These are phyloP conservation scores for Emmelina monodactyla DNA, from an alignment of 2,888 invertebrate species.

Conservation along the genomic window DNA sequence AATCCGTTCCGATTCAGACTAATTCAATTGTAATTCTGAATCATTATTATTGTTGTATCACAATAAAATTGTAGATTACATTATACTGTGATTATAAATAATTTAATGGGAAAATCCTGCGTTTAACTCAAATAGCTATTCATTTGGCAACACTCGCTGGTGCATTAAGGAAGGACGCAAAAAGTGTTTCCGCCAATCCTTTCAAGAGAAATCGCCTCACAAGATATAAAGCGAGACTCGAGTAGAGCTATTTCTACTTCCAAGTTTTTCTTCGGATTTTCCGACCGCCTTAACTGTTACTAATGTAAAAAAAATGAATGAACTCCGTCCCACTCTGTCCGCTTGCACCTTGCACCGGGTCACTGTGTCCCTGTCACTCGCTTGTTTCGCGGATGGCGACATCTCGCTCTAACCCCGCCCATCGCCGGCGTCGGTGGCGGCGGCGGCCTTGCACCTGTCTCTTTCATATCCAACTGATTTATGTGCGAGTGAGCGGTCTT, in stretches of 20 bases:
- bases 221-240: slow-evolving; percentile 13
- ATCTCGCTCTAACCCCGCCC: slow-evolving; percentile 61
- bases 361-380: slow-evolving; percentile 59
- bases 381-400: slow-evolving; percentile 55
- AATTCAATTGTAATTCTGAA: slow-evolving; percentile 27
- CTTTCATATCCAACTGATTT: slow-evolving; percentile 60
- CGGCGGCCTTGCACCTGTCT: slow-evolving; percentile 59
- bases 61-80: background rate
- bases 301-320: slow-evolving; percentile 29
- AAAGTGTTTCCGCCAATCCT: background rate
- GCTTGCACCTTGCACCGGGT: slow-evolving; percentile 52
- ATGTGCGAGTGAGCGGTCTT: slow-evolving; percentile 64
- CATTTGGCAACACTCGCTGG: no score
- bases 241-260: slow-evolving; percentile 22
- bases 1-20: slow-evolving; percentile 46
- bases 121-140: no score
- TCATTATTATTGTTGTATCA: background rate
- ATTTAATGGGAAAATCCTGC: background rate
- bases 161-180: background rate
- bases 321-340: slow-evolving; percentile 36
- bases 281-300: slow-evolving; percentile 49
- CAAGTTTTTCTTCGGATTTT: slow-evolving; percentile 53
- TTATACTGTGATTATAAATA: background rate
- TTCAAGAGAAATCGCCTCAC: background rate
- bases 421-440: slow-evolving; percentile 62